These are phyloP conservation scores for Microctenopoma steveboyesi DNA, from an alignment of 2,797 vertebrate species.

Conservation along the genomic window DNA sequence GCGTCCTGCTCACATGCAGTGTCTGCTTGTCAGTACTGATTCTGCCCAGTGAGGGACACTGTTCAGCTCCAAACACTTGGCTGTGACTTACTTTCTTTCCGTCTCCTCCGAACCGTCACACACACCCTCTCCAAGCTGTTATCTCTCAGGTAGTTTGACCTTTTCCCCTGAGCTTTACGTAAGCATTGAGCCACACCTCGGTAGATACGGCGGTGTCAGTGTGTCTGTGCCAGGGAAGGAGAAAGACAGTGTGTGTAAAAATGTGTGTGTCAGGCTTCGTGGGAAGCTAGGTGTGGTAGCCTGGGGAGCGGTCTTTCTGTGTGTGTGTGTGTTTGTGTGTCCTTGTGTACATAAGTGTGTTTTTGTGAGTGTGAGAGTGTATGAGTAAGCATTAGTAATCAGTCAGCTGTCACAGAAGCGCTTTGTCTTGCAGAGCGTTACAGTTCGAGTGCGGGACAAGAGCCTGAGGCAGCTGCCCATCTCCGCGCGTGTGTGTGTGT, in stretches of 20 bases:
- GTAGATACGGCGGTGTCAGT: neutral
- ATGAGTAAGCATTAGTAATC: slow-evolving; percentile 76
- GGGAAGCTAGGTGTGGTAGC: slow-evolving; percentile 61
- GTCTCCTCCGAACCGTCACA: slow-evolving; percentile 10
- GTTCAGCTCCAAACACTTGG: slow-evolving; percentile 18
- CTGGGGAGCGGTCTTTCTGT: slow-evolving; percentile 6
- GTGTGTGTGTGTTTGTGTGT: slow-evolving; percentile 7
- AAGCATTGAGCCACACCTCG: slow-evolving; percentile 52
- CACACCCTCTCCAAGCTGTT: slow-evolving; percentile 28
- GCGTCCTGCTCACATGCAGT: no score
- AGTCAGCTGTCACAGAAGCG: slow-evolving; percentile 68
- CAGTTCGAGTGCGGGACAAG: slow-evolving; percentile 62
- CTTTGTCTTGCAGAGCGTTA: slow-evolving; percentile 68
- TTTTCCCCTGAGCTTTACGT: slow-evolving; percentile 50
- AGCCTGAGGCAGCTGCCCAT: slow-evolving; percentile 46
- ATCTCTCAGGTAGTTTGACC: slow-evolving; percentile 52
- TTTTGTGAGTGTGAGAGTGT: slow-evolving; percentile 29
- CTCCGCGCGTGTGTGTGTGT: slow-evolving; percentile 27
- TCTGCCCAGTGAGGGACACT: slow-evolving; percentile 29
- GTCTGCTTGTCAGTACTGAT: neutral
- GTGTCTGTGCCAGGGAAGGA: neutral
- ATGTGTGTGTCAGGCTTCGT: slow-evolving; percentile 4
- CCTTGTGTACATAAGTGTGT: neutral
- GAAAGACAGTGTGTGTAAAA: slow-evolving; percentile 4
- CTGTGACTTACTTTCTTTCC: neutral